Percentiles rank a stretch among this genome's conserved stretches.
phyloP scores from a whole-genome alignment of 2,888 invertebrate genomes.

The Macrophya alboannulata region DNA sequence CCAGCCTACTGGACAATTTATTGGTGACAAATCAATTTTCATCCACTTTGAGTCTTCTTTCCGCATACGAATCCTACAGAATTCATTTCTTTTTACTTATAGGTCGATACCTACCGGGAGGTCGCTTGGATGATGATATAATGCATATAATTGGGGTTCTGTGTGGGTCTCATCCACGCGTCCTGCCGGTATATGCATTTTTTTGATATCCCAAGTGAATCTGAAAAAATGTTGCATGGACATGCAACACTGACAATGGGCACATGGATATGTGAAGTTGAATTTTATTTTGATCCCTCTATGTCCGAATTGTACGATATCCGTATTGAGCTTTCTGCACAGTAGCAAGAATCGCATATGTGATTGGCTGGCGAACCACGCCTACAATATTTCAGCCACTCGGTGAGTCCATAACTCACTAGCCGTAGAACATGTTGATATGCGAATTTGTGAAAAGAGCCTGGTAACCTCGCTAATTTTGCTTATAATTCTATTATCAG shows the following conservation, averaged over 20 bases:
- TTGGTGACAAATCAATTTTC: background rate
- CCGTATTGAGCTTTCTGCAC: slow-evolving; percentile 24
- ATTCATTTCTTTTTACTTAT: background rate
- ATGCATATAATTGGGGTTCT: too few relatives aligned
- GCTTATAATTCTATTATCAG: slow-evolving; percentile 10
- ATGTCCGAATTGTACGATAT: slow-evolving; percentile 2
- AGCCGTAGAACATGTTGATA: slow-evolving; percentile 20
- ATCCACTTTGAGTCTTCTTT: background rate
- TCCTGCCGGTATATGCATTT: too few relatives aligned
- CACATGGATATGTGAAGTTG: background rate
- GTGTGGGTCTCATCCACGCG: too few relatives aligned
- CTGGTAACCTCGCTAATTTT: background rate
- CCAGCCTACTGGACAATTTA: background rate
- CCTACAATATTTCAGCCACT: slow-evolving; percentile 41
- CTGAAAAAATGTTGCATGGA: background rate
- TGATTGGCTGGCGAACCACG: slow-evolving; percentile 34
- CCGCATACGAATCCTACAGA: background rate
- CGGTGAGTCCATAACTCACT: background rate
- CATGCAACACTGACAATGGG: too few relatives aligned
- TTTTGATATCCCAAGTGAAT: too few relatives aligned
- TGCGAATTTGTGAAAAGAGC: slow-evolving; percentile 2
- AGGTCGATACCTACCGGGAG: too few relatives aligned
- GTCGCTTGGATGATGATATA: too few relatives aligned
- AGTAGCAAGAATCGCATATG: slow-evolving; percentile 7
- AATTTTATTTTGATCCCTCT: slow-evolving; percentile 15